These are phyloP conservation scores for Hylyphantes graminicola DNA, from an alignment of 1,140 invertebrate species.

Conservation along the genomic window DNA sequence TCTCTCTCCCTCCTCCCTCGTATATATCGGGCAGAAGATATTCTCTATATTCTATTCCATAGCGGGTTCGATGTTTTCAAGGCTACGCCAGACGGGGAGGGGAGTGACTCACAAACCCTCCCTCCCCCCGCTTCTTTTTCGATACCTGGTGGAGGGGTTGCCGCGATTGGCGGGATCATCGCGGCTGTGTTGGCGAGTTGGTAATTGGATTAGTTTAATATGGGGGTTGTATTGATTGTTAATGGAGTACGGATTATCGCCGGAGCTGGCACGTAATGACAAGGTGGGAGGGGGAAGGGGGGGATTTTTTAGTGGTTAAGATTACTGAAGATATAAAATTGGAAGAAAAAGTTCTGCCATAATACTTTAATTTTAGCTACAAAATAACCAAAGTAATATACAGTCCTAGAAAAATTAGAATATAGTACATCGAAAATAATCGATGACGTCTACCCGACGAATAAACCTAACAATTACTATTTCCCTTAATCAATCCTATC, in stretches of 20 bases:
- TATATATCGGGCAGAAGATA: slow-evolving; percentile 17
- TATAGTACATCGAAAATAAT: too few relatives aligned
- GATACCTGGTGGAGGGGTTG: slow-evolving; percentile 22
- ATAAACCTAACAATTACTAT: too few relatives aligned
- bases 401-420: too few relatives aligned
- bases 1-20: not conserved
- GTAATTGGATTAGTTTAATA: not conserved
- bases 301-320: too few relatives aligned
- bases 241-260: not conserved
- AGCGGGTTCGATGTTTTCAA: slow-evolving; percentile 54
- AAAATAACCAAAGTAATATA: too few relatives aligned
- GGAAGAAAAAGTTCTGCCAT: too few relatives aligned
- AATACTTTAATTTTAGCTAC: too few relatives aligned
- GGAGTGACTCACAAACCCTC: slow-evolving; percentile 40
- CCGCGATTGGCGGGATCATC: slow-evolving; percentile 38
- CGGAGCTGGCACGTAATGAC: too few relatives aligned
- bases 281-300: too few relatives aligned
- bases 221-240: not conserved
- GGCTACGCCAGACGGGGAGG: slow-evolving; percentile 46
- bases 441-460: too few relatives aligned
- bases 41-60: not conserved
- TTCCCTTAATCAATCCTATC: too few relatives aligned
- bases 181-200: not conserved
- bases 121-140: slow-evolving; percentile 1
- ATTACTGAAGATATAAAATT: too few relatives aligned